Conservation (phyloP, 1,140 invertebrate genomes). For the Drosophila jambulina region DNA sequence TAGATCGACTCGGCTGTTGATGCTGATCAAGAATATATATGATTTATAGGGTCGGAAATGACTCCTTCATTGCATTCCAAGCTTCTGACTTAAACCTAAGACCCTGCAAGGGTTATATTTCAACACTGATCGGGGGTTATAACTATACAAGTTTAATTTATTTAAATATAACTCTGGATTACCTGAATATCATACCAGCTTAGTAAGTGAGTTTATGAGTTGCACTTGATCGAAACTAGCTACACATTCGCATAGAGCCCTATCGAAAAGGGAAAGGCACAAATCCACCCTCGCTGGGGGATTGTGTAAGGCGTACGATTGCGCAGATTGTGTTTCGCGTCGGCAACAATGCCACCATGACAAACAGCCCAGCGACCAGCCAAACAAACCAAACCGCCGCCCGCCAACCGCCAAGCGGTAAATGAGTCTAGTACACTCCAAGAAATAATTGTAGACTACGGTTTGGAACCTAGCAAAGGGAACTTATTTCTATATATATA, state of each 20-base stretch:
- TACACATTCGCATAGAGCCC: neutral
- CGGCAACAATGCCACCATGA: constrained; percentile 79
- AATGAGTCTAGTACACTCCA: constrained; percentile 22
- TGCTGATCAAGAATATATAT: neutral
- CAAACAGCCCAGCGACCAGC: constrained; percentile 57
- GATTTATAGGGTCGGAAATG: neutral
- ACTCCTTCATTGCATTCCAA: neutral
- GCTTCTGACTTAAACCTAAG: neutral
- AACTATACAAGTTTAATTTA: neutral
- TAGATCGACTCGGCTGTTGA: no score
- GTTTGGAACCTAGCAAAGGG: neutral
- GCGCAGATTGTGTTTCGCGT: constrained; percentile 76
- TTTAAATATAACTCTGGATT: no score
- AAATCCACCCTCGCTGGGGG: constrained; percentile 40
- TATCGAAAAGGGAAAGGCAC: neutral
- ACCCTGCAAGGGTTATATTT: no score
- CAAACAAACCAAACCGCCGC: constrained; percentile 34
- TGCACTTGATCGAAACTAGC: neutral
- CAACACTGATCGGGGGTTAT: neutral
- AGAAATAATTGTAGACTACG: neutral
- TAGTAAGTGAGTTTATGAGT: neutral
- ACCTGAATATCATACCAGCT: neutral
- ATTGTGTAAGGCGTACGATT: constrained; percentile 75
- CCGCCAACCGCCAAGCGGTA: constrained; percentile 38
- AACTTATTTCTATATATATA: no score